Evolutionary conservation across 2,113 vertebrate genomes (phyloP).

Genomic region (Corythaixoides concolor): DNA sequence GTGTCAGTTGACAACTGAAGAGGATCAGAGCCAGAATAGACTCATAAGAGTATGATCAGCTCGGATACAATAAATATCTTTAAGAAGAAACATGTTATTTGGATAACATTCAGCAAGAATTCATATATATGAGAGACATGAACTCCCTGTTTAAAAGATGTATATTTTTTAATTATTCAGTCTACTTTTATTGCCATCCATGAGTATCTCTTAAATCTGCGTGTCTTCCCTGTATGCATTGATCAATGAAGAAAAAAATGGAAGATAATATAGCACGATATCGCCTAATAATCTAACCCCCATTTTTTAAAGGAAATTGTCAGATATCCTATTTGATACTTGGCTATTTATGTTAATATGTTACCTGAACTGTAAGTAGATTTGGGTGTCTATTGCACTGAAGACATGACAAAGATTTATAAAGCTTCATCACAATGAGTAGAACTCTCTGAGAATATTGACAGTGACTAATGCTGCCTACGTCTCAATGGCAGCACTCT

Average conservation of each 20-base stretch:
- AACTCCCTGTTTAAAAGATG: background rate
- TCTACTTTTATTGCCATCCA: background rate
- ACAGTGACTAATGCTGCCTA: conserved; percentile 65
- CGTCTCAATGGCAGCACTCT: conserved; percentile 48
- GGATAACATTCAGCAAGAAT: background rate
- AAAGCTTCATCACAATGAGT: conserved; percentile 59
- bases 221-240: conserved; percentile 25
- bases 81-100: background rate
- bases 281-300: conserved; percentile 34
- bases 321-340: conserved; percentile 58
- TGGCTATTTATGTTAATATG: conserved; percentile 59
- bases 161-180: background rate
- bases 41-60: background rate
- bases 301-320: conserved; percentile 31
- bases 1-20: background rate
- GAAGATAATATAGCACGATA: conserved; percentile 17
- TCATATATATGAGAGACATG: background rate
- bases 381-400: conserved; percentile 58
- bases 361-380: conserved; percentile 67
- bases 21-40: background rate
- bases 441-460: conserved; percentile 59
- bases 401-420: conserved; percentile 72
- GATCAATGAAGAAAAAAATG: conserved; percentile 22
- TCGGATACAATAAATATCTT: background rate
- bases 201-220: conserved; percentile 1